Evolutionary conservation across 2,888 invertebrate species (phyloP).

Genomic region (Schizotus pectinicornis): DNA sequence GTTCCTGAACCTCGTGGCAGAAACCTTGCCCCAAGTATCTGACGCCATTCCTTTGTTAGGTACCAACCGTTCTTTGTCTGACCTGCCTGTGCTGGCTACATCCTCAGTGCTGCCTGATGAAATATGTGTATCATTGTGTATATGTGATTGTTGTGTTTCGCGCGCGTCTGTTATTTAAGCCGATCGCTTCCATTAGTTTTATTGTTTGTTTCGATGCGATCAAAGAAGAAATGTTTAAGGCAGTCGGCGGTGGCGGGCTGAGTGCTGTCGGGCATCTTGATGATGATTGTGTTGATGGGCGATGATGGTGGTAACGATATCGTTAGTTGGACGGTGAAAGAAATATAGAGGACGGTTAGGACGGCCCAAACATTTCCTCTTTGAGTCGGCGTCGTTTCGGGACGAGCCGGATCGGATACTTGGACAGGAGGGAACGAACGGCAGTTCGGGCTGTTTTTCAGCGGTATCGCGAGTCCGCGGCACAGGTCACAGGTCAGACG

Average conservation of each 20-base stretch:
- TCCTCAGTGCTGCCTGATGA: constrained; percentile 60
- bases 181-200: constrained; percentile 35
- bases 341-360: constrained; percentile 22
- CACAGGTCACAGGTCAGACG: constrained; percentile 60
- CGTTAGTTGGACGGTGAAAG: constrained; percentile 16
- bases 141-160: constrained; percentile 58
- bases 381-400: constrained; percentile 50
- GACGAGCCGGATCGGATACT: constrained; percentile 59
- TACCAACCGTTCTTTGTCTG: constrained; percentile 66
- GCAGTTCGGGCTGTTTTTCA: constrained; percentile 14
- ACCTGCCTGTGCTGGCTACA: constrained; percentile 61
- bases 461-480: constrained; percentile 41
- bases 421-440: constrained; percentile 48
- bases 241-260: constrained; percentile 45
- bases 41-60: constrained; percentile 99
- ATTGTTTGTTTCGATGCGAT: constrained; percentile 46
- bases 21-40: constrained; percentile 99
- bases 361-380: constrained; percentile 59
- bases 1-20: constrained; percentile 99
- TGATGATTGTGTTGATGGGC: constrained; percentile 14
- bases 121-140: constrained; percentile 58
- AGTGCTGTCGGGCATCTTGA: constrained; percentile 43
- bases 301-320: constrained; percentile 43
- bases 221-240: constrained; percentile 60
- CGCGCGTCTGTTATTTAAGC: constrained; percentile 48